phyloP scores from a whole-genome alignment of 2,888 invertebrate genomes.

The Noctua janthina region DNA sequence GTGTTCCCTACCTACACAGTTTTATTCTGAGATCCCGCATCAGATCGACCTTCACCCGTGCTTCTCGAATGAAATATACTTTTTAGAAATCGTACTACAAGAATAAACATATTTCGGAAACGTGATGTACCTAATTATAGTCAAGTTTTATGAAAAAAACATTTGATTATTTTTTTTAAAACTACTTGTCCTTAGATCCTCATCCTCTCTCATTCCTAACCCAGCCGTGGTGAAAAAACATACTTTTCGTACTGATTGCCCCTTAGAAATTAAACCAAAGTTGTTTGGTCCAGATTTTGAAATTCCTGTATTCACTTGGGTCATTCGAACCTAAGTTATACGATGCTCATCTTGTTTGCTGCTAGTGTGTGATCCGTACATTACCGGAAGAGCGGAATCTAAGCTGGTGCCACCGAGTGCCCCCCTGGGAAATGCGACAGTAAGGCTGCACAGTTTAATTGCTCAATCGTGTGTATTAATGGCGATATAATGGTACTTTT shows the following conservation, averaged over 20 bases:
- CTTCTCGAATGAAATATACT: background rate
- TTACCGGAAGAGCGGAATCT: background rate
- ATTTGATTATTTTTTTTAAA: background rate
- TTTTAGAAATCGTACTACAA: background rate
- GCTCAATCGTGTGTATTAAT: slow-evolving; percentile 29
- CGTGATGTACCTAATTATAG: background rate
- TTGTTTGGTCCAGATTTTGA: background rate
- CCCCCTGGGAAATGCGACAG: slow-evolving; percentile 8
- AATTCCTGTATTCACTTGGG: background rate
- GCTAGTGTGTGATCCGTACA: background rate
- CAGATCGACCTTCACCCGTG: background rate
- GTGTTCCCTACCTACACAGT: background rate
- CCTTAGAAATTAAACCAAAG: background rate
- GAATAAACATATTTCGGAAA: background rate
- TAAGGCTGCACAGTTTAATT: slow-evolving; percentile 15
- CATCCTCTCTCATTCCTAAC: background rate
- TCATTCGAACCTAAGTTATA: background rate
- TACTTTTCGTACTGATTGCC: background rate
- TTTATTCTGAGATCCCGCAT: background rate
- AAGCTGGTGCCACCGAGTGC: slow-evolving; percentile 4
- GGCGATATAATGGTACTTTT: slow-evolving; percentile 9
- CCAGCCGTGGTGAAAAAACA: background rate
- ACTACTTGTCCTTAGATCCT: background rate
- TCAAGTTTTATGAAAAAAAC: background rate
- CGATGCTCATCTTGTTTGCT: background rate